These are phyloP conservation scores for Mycteria americana DNA, from an alignment of 2,797 vertebrate species.

Conservation along the genomic window DNA sequence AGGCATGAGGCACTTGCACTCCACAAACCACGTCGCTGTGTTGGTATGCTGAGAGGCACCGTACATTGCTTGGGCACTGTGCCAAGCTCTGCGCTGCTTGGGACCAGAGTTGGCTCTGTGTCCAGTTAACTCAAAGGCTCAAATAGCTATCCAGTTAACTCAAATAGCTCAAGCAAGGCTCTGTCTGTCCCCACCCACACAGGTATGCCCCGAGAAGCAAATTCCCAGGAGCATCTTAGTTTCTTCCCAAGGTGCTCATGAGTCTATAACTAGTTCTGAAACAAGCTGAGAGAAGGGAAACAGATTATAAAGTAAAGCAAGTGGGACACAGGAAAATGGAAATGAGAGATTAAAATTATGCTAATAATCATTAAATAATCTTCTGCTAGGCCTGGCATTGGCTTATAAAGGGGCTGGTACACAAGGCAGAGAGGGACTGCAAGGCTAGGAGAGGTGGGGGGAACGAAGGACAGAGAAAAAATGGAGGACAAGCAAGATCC, in stretches of 20 bases:
- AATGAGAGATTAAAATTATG: background rate
- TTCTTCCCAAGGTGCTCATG: background rate
- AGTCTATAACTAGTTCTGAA: background rate
- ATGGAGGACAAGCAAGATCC: background rate
- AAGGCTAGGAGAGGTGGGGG: background rate
- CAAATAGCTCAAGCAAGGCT: background rate
- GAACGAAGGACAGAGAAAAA: background rate
- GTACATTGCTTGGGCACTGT: background rate
- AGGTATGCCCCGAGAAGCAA: fast-evolving
- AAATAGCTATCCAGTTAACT: background rate
- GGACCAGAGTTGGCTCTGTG: background rate
- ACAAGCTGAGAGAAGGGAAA: background rate
- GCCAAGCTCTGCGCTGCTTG: background rate
- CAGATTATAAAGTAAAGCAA: background rate
- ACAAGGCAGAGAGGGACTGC: background rate
- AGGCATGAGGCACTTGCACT: background rate
- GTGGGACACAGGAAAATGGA: background rate
- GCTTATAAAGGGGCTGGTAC: background rate
- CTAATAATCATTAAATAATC: background rate
- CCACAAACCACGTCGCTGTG: background rate
- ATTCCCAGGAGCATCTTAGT: background rate
- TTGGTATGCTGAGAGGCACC: background rate
- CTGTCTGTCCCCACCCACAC: background rate
- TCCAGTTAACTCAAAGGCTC: background rate
- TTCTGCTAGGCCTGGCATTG: background rate